Evolutionary conservation across 92 coral and sea anemone genomes (phyloP).

Genomic region (Nematostella vectensis): DNA sequence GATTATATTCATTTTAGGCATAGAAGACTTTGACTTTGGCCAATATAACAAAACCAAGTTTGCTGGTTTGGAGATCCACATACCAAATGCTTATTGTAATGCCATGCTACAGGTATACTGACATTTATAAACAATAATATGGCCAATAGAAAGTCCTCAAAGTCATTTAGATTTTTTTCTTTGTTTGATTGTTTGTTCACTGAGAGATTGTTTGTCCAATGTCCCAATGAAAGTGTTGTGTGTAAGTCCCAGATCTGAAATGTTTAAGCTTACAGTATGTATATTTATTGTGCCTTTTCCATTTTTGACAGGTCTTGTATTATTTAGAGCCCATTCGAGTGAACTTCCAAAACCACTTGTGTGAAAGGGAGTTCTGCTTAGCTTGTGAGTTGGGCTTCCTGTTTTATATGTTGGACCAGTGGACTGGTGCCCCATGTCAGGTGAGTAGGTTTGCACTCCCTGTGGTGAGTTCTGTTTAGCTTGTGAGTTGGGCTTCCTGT

Average conservation of each 20-base stretch:
- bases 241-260: too few relatives aligned
- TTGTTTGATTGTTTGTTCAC: too few relatives aligned
- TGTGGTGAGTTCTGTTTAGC: constrained; percentile 94
- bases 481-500: constrained; percentile 86
- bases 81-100: constrained; percentile 97
- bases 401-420: constrained; percentile 94
- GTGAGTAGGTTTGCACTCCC: too few relatives aligned
- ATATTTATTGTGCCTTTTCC: too few relatives aligned
- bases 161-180: too few relatives aligned
- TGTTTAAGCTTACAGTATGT: too few relatives aligned
- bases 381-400: constrained; percentile 94
- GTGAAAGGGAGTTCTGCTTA: constrained; percentile 89
- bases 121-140: too few relatives aligned
- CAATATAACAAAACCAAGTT: constrained; percentile 95
- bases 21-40: constrained; percentile 93
- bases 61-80: constrained; percentile 95
- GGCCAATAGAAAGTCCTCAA: too few relatives aligned
- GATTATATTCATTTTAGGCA: constrained; percentile 54
- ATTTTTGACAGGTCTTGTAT: constrained; percentile 58
- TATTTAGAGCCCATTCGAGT: constrained; percentile 88
- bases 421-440: constrained; percentile 36
- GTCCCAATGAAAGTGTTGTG: too few relatives aligned
- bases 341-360: constrained; percentile 80
- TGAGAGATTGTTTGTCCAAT: too few relatives aligned
- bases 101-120: constrained; percentile 85